A percentile compares a stretch with the other conserved stretches of the same genome.
Evolutionary conservation across 1,140 invertebrate genomes (phyloP).

Genomic region (Drosophila jambulina): DNA sequence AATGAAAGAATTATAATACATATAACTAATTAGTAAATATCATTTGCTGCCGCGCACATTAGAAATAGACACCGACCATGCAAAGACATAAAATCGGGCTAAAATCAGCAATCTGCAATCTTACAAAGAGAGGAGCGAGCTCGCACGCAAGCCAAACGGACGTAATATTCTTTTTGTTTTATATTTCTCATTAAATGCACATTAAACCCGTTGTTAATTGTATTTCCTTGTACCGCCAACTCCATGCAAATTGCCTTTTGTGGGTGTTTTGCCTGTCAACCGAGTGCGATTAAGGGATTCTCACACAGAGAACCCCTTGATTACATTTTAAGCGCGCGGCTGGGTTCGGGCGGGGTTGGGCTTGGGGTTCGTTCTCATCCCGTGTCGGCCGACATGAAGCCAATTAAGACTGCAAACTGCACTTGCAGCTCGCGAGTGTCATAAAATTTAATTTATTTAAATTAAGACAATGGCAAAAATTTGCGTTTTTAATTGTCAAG

Average conservation of each 20-base stretch:
- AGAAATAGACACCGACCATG: constrained; percentile 48
- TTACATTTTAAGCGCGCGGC: constrained; percentile 1
- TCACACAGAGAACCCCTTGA: constrained; percentile 15
- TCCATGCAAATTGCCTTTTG: constrained; percentile 42
- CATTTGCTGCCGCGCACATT: constrained; percentile 45
- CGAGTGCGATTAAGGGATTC: constrained; percentile 26
- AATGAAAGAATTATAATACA: constrained; percentile 46
- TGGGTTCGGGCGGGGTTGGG: neutral
- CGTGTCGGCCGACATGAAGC: constrained; percentile 72
- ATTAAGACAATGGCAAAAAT: constrained; percentile 81
- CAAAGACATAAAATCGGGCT: constrained; percentile 59
- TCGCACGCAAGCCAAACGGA: constrained; percentile 46
- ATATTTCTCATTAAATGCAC: constrained; percentile 56
- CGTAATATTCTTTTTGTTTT: constrained; percentile 27
- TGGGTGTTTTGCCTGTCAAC: constrained; percentile 42
- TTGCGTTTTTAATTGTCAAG: constrained; percentile 81
- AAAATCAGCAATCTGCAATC: constrained; percentile 23
- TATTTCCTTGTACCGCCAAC: constrained; percentile 37
- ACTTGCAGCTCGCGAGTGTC: constrained; percentile 63
- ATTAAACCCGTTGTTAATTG: constrained; percentile 60
- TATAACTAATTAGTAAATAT: constrained; percentile 71
- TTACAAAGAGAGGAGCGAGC: constrained; percentile 9
- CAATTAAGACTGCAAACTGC: constrained; percentile 72
- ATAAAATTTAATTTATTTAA: constrained; percentile 84
- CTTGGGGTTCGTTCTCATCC: constrained; percentile 18